Conservation (phyloP, 2,797 vertebrate genomes). For the Simalia tracyae region DNA sequence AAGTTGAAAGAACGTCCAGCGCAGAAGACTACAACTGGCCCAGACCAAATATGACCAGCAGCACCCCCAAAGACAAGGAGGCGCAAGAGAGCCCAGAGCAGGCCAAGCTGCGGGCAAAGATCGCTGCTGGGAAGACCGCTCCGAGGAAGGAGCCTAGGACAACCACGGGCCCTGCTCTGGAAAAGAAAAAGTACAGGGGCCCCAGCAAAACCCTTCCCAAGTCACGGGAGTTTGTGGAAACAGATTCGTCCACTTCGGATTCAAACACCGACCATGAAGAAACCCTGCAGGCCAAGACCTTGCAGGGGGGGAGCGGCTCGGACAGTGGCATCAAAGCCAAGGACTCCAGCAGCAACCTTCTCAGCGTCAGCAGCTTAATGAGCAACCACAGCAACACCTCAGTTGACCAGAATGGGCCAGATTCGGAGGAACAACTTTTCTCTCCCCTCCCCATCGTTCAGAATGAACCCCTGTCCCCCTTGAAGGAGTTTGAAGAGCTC, state of each 20-base stretch:
- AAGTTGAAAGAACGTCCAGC: conserved; percentile 85
- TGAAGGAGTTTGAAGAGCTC: conserved; percentile 83
- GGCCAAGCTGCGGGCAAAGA: conserved; percentile 85
- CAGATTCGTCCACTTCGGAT: conserved; percentile 92
- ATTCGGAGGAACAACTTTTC: conserved; percentile 80
- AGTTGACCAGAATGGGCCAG: conserved; percentile 80
- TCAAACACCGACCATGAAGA: conserved; percentile 93
- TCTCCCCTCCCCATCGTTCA: conserved; percentile 77
- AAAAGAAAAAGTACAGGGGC: conserved; percentile 92
- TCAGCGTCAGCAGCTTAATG: conserved; percentile 83
- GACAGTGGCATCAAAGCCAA: conserved; percentile 73
- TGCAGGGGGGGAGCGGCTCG: conserved; percentile 72
- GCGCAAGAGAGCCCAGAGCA: conserved; percentile 78
- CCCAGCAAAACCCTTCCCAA: conserved; percentile 90
- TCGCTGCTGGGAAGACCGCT: conserved; percentile 84
- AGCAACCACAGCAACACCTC: conserved; percentile 78
- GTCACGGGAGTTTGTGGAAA: conserved; percentile 95
- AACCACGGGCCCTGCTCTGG: conserved; percentile 74
- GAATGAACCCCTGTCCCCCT: conserved; percentile 84
- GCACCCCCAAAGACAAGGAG: conserved; percentile 90
- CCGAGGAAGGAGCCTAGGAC: conserved; percentile 92
- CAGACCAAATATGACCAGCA: conserved; percentile 82
- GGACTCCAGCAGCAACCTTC: conserved; percentile 78
- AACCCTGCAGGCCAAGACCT: conserved; percentile 78
- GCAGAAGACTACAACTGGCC: conserved; percentile 87